Evolutionary conservation across 2,888 invertebrate genomes (phyloP), one percentile per base, ranked within the genome.

Genomic region (Clistopyga incitator): DNA sequence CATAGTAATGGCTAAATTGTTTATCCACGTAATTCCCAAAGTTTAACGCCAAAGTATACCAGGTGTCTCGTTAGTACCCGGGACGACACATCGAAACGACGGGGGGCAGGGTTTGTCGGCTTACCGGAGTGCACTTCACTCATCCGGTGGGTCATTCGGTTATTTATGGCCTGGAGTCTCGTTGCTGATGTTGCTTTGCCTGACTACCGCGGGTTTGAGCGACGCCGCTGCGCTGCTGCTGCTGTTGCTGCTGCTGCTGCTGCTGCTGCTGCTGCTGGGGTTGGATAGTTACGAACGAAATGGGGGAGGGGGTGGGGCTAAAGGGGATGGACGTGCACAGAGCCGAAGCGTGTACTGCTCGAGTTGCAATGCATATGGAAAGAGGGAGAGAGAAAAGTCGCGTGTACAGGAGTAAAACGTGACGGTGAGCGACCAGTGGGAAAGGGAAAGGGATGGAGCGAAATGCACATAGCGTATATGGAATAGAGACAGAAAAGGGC

Each of bases 131-230:
- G 82, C 78, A 85, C 85, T 85, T 86, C 86, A 87, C 86, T 86
- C 86, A 86, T 87, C 88, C 88, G 90, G 88, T 90, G 90, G 90
- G 90, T 90, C 91, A 90, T 91, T 91, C 88, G 88, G 89, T 91
- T 91, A 91, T 92, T 91, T 90, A 92, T 90, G 90, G 90, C 87
- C 86, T 78, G 84, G 88, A 86, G 85, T 86, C 86, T 88, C 85
- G 77, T 85, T 78, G 85, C 85, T 82, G 86, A 78, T 84, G 78
- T 64, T 18, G 54, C 50, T 59, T 42, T 25, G 13, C 34, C n/a
- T 50, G 52, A 34, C 38, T 23, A n/a, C 15, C n/a, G 2, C 88
- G 88, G 88, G 87, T 88, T 88, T 71, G 56, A 77, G 77, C 81
- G 75, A 72, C 78, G 79, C 52, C 45, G 56, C 61, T 70, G 78